Evolutionary conservation across 2,797 vertebrate species (phyloP), one percentile per base, ranked within the genome.

Genomic region (Semotilus atromaculatus): DNA sequence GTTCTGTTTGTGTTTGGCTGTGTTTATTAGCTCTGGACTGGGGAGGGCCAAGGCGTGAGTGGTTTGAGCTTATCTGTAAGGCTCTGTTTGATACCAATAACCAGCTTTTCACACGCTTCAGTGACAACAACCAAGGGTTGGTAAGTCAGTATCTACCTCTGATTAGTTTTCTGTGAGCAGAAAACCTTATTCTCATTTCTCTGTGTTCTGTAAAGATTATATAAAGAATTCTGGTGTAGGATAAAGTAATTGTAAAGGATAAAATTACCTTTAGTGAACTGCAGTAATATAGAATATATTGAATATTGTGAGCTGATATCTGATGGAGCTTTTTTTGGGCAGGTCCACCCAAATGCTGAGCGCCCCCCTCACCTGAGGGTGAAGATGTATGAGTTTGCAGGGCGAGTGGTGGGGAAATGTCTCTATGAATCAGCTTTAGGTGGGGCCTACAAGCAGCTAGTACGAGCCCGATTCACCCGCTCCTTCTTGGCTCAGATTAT

Each of bases 401-500:
- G 98, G 3, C 96, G 97, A 21, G 92, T 99, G 0, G 98, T 99
- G 23, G 98, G 98, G 53, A 99, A 99, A 92, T 99, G 98, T 93
- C 93, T 99, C 34, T 99, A 98, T 72, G 98, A 99, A 86, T 99
- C 98, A 0, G 97, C 98, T 70, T 93, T 99, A 87, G 98, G 98
- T 78, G 98, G 97, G 74, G 94, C 97, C 82, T 98, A 99, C 89
- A 99, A 98, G 81, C 98, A 99, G 86, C 93, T 99, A 91, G 98
- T 99, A 62, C 96, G 97, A 82, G 98, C 98, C 90, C 96, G 98
- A 62, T 99, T 99, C 86, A 99, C 98, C 18, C 96, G 98, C 13
- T 99, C 98, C 74, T 99, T 99, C 92, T 93, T 99, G 94, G 98
- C 98, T 79, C 98, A 99, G 92, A 98, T 99, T 90, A 99, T 99